Conservation (phyloP, 2,113 vertebrate species). For the Pristiophorus japonicus region DNA sequence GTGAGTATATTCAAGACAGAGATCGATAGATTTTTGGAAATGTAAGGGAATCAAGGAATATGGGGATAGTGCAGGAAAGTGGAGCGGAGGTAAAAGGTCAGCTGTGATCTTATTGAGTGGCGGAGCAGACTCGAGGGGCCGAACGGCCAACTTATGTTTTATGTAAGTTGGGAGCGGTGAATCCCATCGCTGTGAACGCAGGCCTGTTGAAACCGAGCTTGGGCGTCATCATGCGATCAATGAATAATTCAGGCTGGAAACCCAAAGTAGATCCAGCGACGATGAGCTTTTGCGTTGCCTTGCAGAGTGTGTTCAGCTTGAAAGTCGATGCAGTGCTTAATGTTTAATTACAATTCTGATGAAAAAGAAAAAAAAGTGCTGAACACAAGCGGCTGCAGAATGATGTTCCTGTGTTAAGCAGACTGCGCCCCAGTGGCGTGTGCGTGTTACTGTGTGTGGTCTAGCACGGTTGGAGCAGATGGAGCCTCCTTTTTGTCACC, state of each 20-base stretch:
- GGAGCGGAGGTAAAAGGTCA: too few relatives aligned
- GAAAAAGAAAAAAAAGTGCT: neutral
- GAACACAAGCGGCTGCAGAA: neutral
- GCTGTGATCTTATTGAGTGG: too few relatives aligned
- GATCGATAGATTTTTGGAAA: too few relatives aligned
- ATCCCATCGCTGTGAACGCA: neutral
- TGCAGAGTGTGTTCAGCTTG: neutral
- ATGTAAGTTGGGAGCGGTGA: neutral
- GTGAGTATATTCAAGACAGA: too few relatives aligned
- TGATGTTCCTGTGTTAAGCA: neutral
- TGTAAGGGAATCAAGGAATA: too few relatives aligned
- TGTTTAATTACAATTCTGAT: constrained; percentile 17
- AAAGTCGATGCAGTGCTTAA: neutral
- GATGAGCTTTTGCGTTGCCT: too few relatives aligned
- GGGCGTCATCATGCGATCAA: too few relatives aligned
- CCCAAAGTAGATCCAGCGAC: neutral
- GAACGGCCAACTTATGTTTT: too few relatives aligned
- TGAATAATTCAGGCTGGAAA: neutral
- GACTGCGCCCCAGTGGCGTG: neutral
- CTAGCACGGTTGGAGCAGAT: neutral
- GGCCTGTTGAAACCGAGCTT: neutral
- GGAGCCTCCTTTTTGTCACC: neutral
- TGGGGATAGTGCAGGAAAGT: too few relatives aligned
- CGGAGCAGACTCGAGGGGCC: too few relatives aligned
- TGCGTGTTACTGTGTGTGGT: neutral